These are phyloP conservation scores for Phengaris alcon DNA, from an alignment of 2,888 invertebrate species.

Conservation along the genomic window DNA sequence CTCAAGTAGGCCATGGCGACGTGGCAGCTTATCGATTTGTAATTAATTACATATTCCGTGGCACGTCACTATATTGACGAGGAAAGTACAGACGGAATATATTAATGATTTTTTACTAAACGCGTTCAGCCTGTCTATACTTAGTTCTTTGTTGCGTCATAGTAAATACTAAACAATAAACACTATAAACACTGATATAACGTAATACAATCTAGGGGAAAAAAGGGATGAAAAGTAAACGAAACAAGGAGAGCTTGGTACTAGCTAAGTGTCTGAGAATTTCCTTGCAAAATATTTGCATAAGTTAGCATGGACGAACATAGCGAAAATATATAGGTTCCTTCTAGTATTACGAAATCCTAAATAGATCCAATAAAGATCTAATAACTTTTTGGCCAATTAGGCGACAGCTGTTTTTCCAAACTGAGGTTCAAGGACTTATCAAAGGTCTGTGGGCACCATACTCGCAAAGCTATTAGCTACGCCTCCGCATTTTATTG, in stretches of 20 bases:
- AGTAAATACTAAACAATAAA: not conserved
- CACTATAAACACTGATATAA: not conserved
- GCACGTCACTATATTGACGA: slow-evolving; percentile 17
- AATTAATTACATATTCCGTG: slow-evolving; percentile 18
- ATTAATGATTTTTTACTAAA: slow-evolving; percentile 9
- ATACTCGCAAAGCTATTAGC: not conserved
- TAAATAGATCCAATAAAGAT: no score
- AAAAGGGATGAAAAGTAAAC: no score
- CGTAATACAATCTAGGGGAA: not conserved
- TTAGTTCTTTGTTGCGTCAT: not conserved
- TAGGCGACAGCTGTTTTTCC: not conserved
- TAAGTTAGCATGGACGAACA: no score
- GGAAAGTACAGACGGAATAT: slow-evolving; percentile 5
- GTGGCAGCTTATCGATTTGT: slow-evolving; percentile 19
- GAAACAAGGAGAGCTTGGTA: no score
- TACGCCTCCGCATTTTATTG: not conserved
- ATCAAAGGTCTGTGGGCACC: not conserved
- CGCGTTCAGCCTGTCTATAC: not conserved
- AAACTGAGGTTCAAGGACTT: not conserved
- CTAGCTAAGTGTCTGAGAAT: no score
- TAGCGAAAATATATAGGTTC: no score
- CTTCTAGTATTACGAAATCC: no score
- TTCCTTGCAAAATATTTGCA: no score
- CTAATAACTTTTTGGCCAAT: not conserved
- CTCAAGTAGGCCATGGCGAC: slow-evolving; percentile 27